Evolutionary conservation across 2,797 vertebrate species (phyloP).

Genomic region (Tenualosa thibaudeaui): DNA sequence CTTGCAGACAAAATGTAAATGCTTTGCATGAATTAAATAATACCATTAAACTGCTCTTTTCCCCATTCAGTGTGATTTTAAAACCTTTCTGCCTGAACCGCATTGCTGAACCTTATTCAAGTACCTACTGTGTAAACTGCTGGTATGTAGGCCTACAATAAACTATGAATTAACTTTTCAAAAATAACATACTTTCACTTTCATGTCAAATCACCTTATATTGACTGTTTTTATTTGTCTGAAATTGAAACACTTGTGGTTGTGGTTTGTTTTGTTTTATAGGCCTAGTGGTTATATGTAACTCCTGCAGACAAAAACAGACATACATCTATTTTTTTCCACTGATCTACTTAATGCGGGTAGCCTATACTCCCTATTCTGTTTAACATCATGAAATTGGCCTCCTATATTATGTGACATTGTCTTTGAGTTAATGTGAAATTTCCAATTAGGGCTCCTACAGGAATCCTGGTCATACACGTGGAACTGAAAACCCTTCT

Average conservation of each 20-base stretch:
- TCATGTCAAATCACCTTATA: neutral
- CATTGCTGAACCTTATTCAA: neutral
- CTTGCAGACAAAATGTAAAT: neutral
- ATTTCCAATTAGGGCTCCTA: neutral
- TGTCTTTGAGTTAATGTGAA: neutral
- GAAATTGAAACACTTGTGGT: neutral
- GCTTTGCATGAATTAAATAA: neutral
- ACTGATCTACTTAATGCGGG: neutral
- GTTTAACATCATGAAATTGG: neutral
- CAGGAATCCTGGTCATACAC: neutral
- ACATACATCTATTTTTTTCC: neutral
- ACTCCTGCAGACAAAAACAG: neutral
- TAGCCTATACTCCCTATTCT: neutral
- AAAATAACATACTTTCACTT: neutral
- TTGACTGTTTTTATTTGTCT: neutral
- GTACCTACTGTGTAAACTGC: too few relatives aligned
- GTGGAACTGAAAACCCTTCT: neutral
- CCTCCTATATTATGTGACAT: neutral
- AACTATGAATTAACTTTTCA: neutral
- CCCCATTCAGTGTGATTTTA: neutral
- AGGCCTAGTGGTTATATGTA: neutral
- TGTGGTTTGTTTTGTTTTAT: neutral
- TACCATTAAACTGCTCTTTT: too few relatives aligned
- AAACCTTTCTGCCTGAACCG: neutral
- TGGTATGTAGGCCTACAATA: too few relatives aligned